Conservation (phyloP, 1,140 invertebrate genomes). For the Drosophila athabasca region DNA sequence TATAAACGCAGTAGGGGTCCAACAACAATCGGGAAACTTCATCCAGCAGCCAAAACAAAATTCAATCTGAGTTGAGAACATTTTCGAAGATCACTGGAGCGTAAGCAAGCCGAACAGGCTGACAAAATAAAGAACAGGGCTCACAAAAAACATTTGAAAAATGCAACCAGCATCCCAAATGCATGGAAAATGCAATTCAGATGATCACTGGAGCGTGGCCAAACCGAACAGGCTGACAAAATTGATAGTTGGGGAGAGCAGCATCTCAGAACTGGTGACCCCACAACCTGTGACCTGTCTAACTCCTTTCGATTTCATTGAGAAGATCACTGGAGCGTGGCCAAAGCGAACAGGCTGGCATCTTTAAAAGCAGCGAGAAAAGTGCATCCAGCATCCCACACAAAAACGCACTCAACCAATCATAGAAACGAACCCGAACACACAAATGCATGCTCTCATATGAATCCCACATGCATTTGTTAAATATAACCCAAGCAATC, state of each 20-base stretch:
- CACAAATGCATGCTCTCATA: too few relatives aligned
- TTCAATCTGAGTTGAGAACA: too few relatives aligned
- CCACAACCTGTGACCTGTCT: background rate
- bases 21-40: too few relatives aligned
- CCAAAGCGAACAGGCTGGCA: too few relatives aligned
- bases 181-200: background rate
- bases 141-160: too few relatives aligned
- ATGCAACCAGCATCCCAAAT: too few relatives aligned
- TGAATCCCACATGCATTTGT: constrained; percentile 31
- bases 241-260: constrained; percentile 17
- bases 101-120: constrained; percentile 33
- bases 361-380: background rate
- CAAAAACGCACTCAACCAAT: constrained; percentile 8
- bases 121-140: constrained; percentile 6
- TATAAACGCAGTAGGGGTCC: too few relatives aligned
- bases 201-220: too few relatives aligned
- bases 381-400: constrained; percentile 34
- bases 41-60: too few relatives aligned
- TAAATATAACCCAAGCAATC: constrained; percentile 24
- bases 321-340: too few relatives aligned
- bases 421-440: constrained; percentile 25
- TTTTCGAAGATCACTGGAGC: constrained; percentile 21
- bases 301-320: background rate
- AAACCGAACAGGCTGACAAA: too few relatives aligned
- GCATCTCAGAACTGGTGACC: background rate